Conservation (phyloP, 2,888 invertebrate genomes). For the Spodoptera exigua region DNA sequence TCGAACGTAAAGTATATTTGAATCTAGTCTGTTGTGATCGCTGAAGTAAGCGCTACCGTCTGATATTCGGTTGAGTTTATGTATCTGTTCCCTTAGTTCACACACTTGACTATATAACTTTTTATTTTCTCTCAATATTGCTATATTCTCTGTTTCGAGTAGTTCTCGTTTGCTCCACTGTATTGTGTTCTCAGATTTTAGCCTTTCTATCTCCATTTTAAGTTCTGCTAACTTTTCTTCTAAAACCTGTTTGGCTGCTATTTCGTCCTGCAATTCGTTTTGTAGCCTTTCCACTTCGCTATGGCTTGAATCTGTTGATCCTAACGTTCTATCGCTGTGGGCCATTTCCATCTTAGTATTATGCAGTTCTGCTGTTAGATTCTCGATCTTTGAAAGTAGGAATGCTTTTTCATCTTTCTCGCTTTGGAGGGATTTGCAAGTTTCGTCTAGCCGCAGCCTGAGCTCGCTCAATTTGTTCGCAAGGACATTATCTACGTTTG, state of each 20-base stretch:
- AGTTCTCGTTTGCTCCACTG: constrained; percentile 98
- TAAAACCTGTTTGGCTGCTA: constrained; percentile 84
- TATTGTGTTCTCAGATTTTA: constrained; percentile 97
- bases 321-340: constrained; percentile 81
- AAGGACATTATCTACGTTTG: constrained; percentile 82
- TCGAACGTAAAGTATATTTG: constrained; percentile 80
- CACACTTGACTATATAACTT: constrained; percentile 90
- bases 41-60: constrained; percentile 79
- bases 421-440: constrained; percentile 78
- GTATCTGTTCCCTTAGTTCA: constrained; percentile 84
- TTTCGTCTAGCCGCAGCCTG: constrained; percentile 78
- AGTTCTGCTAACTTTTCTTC: constrained; percentile 83
- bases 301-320: constrained; percentile 85
- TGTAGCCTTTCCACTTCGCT: constrained; percentile 84
- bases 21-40: constrained; percentile 72
- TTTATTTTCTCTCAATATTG: constrained; percentile 96
- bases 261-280: constrained; percentile 84
- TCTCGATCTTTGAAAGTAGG: constrained; percentile 79
- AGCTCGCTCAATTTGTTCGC: constrained; percentile 82
- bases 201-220: constrained; percentile 92
- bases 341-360: constrained; percentile 79
- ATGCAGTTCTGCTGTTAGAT: constrained; percentile 78
- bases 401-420: constrained; percentile 85
- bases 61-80: constrained; percentile 83
- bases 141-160: constrained; percentile 96